These are phyloP conservation scores for Lophochroa leadbeateri DNA, from an alignment of 2,113 vertebrate species.

Conservation along the genomic window DNA sequence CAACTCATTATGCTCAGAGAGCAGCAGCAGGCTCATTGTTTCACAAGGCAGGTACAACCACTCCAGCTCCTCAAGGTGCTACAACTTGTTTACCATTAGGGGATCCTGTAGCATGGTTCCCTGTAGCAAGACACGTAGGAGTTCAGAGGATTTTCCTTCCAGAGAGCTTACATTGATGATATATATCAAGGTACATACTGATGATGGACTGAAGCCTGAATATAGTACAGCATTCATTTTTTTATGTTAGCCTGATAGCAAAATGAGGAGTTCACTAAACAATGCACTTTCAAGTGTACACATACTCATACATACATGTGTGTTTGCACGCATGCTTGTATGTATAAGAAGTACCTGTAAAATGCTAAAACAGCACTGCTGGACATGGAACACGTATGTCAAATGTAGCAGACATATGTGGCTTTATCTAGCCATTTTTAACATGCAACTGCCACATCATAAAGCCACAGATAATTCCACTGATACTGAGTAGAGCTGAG, in stretches of 20 bases:
- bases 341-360: not conserved
- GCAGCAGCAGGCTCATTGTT: not conserved
- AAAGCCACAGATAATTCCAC: not conserved
- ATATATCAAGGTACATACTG: not conserved
- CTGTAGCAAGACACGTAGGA: not conserved
- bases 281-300: not conserved
- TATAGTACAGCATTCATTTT: not conserved
- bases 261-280: not conserved
- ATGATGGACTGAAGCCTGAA: not conserved
- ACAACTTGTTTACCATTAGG: not conserved
- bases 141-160: constrained; percentile 12
- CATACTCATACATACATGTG: not conserved
- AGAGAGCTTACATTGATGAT: not conserved
- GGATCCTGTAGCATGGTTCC: not conserved
- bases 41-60: not conserved
- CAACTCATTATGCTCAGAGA: not conserved
- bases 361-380: not conserved
- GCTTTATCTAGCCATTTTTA: not conserved
- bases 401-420: not conserved
- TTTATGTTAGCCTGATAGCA: not conserved
- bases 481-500: not conserved
- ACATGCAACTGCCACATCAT: not conserved
- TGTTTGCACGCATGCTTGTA: not conserved
- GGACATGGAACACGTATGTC: not conserved
- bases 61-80: not conserved